A percentile compares a stretch with the other conserved stretches of the same genome.
These are phyloP conservation scores for Stramonita haemastoma DNA, from an alignment of 2,888 invertebrate genomes.

Conservation along the genomic window DNA sequence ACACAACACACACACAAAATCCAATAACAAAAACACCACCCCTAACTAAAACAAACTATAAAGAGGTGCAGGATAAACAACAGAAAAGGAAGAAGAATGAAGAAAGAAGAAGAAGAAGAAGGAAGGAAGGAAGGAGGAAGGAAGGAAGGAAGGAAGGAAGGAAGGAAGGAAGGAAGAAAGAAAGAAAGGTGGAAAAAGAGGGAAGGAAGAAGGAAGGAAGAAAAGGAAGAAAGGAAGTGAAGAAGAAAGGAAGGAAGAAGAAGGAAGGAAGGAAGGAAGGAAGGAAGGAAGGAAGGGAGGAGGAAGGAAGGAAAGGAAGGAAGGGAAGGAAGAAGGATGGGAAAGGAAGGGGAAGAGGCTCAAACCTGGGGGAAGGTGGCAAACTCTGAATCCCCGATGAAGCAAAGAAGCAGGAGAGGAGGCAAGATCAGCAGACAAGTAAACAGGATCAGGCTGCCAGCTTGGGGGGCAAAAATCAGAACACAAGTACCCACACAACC, in stretches of 20 bases:
- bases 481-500: not conserved
- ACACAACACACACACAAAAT: too few relatives aligned
- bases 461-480: slow-evolving; percentile 87
- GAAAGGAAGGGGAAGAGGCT: not conserved
- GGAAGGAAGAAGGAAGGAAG: not conserved
- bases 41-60: too few relatives aligned
- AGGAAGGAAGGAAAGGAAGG: not conserved
- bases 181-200: not conserved
- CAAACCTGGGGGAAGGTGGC: slow-evolving; percentile 96
- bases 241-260: not conserved
- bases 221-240: not conserved
- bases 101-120: not conserved
- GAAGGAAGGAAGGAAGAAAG: not conserved
- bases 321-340: not conserved
- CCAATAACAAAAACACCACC: too few relatives aligned
- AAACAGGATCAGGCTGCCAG: slow-evolving; percentile 98
- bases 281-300: not conserved
- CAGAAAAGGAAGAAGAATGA: not conserved
- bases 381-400: slow-evolving; percentile 91
- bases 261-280: not conserved
- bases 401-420: slow-evolving; percentile 99
- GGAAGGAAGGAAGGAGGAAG: not conserved
- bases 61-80: too few relatives aligned
- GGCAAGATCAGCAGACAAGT: slow-evolving; percentile 98
- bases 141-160: not conserved